Percentiles rank a stretch among this genome's conserved stretches.
phyloP scores from a whole-genome alignment of 1,140 invertebrate species.

The Xylocopa sonorina region DNA sequence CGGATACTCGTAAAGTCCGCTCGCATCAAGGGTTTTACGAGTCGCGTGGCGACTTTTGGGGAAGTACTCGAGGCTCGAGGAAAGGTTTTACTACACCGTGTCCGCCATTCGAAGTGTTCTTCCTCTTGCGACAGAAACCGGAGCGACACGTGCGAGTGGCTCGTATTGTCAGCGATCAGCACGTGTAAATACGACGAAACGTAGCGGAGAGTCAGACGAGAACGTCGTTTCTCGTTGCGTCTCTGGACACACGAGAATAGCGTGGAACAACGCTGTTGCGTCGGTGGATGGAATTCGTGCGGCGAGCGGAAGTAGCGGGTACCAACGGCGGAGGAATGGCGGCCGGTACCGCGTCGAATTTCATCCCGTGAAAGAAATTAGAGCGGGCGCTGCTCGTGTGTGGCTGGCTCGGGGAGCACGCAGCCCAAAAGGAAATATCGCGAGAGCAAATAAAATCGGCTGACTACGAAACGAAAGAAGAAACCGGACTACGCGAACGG shows the following conservation, averaged over 20 bases:
- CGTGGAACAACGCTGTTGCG: too few relatives aligned
- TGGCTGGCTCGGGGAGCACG: conserved; percentile 14
- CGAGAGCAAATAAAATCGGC: conserved; percentile 28
- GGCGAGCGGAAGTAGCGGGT: conserved; percentile 23
- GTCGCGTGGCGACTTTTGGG: neutral
- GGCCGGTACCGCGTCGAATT: conserved; percentile 64
- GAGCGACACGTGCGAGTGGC: too few relatives aligned
- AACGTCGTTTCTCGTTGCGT: too few relatives aligned
- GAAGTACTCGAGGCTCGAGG: neutral
- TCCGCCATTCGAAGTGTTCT: too few relatives aligned
- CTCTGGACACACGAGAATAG: too few relatives aligned
- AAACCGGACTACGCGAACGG: neutral
- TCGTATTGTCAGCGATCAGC: too few relatives aligned
- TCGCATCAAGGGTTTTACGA: conserved; percentile 26
- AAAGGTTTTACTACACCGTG: too few relatives aligned
- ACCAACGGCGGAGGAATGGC: neutral
- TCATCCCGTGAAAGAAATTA: conserved; percentile 72
- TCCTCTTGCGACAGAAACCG: too few relatives aligned
- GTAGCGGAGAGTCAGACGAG: too few relatives aligned
- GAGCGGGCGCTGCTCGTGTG: conserved; percentile 44
- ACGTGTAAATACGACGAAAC: too few relatives aligned
- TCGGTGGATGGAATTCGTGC: conserved; percentile 7
- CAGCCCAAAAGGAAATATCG: conserved; percentile 25
- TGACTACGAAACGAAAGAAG: neutral
- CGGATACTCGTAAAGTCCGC: conserved; percentile 25